These are phyloP conservation scores for Amphiduros pacificus DNA, from an alignment of 2,888 invertebrate genomes.

Conservation along the genomic window DNA sequence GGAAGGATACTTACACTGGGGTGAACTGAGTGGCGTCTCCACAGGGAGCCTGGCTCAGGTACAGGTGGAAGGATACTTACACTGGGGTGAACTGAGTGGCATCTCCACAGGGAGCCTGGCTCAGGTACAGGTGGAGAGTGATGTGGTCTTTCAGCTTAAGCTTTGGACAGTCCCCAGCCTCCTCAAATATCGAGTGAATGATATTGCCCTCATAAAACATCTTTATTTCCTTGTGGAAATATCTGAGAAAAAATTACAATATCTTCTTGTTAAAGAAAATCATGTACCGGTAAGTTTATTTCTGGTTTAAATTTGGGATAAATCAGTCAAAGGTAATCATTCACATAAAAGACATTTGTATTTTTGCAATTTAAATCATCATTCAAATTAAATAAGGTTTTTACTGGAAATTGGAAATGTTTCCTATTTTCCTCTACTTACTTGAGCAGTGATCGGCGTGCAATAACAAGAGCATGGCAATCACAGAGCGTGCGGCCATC, in stretches of 20 bases:
- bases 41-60: conserved; percentile 43
- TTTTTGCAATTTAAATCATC: no score
- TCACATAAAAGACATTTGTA: no score
- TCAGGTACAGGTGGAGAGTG: conserved; percentile 46
- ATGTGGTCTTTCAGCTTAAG: conserved; percentile 38
- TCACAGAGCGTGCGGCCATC: conserved; percentile 54
- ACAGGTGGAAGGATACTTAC: conserved; percentile 35
- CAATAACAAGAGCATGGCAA: conserved; percentile 49
- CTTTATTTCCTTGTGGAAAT: conserved; percentile 45
- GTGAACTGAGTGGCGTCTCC: conserved; percentile 41
- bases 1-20: no score
- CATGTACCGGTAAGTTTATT: background rate
- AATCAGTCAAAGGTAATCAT: no score
- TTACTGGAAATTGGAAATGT: no score
- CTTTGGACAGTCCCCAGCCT: conserved; percentile 19
- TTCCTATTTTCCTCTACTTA: no score
- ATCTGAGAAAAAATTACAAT: conserved; percentile 30
- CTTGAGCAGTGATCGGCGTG: conserved; percentile 49
- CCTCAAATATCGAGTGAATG: conserved; percentile 40
- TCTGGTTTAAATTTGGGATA: no score
- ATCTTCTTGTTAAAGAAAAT: background rate
- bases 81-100: conserved; percentile 28
- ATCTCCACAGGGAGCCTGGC: conserved; percentile 48
- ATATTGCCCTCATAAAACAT: conserved; percentile 34
- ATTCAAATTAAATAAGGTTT: no score